Evolutionary conservation across 2,888 invertebrate species (phyloP).

Genomic region (Nephrotoma flavescens): DNA sequence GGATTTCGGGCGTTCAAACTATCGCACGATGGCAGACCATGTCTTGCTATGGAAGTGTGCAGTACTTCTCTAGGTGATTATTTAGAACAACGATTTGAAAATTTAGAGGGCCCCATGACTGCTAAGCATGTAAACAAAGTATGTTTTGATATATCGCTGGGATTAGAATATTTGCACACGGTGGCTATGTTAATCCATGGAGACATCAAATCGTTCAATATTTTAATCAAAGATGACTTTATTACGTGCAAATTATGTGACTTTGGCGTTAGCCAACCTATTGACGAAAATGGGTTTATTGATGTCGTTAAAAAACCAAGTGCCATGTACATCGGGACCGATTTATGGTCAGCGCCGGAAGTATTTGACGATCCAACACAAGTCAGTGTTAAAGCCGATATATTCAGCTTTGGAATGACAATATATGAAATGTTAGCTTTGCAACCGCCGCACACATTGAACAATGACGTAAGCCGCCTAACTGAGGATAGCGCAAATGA

Average conservation of each 20-base stretch:
- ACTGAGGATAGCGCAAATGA: slow-evolving; percentile 20
- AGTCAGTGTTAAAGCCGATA: slow-evolving; percentile 57
- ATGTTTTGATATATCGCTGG: slow-evolving; percentile 49
- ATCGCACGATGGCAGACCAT: slow-evolving; percentile 29
- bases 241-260: slow-evolving; percentile 65
- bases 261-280: slow-evolving; percentile 65
- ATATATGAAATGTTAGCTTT: slow-evolving; percentile 72
- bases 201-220: slow-evolving; percentile 71
- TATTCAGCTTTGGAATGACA: slow-evolving; percentile 65
- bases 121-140: slow-evolving; percentile 49
- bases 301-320: slow-evolving; percentile 38
- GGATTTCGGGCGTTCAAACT: slow-evolving; percentile 48
- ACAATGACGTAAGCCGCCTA: slow-evolving; percentile 14
- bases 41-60: slow-evolving; percentile 68
- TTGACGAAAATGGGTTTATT: slow-evolving; percentile 47
- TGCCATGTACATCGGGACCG: slow-evolving; percentile 49
- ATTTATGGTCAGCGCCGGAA: slow-evolving; percentile 70
- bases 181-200: slow-evolving; percentile 58
- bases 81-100: slow-evolving; percentile 51
- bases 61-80: slow-evolving; percentile 55
- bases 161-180: slow-evolving; percentile 62
- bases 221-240: slow-evolving; percentile 63
- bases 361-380: slow-evolving; percentile 41
- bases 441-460: slow-evolving; percentile 45
- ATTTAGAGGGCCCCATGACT: slow-evolving; percentile 41